Conservation (phyloP, 2,113 vertebrate species). For the Pseudolaguvia tuberculata region DNA sequence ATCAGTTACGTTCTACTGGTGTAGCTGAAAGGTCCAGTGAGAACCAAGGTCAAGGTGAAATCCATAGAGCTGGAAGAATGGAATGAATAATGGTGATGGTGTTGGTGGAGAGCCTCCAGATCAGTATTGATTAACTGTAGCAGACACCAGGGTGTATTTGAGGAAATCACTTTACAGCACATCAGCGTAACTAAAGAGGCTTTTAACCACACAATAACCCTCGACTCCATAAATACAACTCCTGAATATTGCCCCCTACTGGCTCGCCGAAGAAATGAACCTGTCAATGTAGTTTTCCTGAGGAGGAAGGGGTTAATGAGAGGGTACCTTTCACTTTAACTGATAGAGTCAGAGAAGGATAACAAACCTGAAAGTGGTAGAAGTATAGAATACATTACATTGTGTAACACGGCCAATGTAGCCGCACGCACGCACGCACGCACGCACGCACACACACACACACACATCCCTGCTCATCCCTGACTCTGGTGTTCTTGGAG, state of each 20-base stretch:
- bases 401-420: no score
- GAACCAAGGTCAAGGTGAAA: neutral
- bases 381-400: no score
- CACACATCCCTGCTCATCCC: no score
- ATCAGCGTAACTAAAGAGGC: constrained; percentile 24
- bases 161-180: constrained; percentile 15
- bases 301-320: neutral
- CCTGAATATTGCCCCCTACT: neutral
- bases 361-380: no score
- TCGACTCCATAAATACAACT: constrained; percentile 14
- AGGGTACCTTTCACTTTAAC: neutral
- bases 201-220: constrained; percentile 31
- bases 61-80: neutral
- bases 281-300: neutral
- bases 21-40: neutral
- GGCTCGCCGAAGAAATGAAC: neutral
- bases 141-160: constrained; percentile 3
- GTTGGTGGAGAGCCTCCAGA: constrained; percentile 16
- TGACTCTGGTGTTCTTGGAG: no score
- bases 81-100: no score
- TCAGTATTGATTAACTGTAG: constrained; percentile 42
- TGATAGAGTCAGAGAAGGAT: neutral
- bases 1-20: no score
- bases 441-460: no score
- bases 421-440: no score